Conservation (phyloP, 2,888 invertebrate species). For the Aporophyla nigra region DNA sequence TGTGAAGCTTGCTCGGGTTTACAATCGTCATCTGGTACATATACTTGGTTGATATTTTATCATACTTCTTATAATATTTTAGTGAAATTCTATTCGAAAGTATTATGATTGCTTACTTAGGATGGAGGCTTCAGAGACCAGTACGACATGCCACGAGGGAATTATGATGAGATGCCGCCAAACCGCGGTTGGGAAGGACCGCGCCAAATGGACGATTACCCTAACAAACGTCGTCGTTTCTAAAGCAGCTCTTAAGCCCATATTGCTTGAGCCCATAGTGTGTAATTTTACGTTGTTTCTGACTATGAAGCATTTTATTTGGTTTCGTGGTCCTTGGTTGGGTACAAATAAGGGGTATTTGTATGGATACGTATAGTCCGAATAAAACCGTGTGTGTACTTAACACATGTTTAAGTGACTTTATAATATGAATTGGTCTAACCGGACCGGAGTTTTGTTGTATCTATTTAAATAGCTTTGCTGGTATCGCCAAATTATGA, state of each 20-base stretch:
- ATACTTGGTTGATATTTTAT: slow-evolving; percentile 32
- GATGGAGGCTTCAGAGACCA: slow-evolving; percentile 90
- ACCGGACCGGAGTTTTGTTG: neutral
- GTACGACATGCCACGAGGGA: slow-evolving; percentile 88
- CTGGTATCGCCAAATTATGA: slow-evolving; percentile 7
- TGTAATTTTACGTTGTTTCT: slow-evolving; percentile 54
- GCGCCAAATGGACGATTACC: slow-evolving; percentile 92
- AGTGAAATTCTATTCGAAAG: slow-evolving; percentile 84
- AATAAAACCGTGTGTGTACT: slow-evolving; percentile 16
- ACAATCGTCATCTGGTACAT: slow-evolving; percentile 33
- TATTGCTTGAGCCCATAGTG: slow-evolving; percentile 38
- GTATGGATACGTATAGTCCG: neutral
- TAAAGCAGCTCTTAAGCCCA: slow-evolving; percentile 76
- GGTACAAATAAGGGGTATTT: slow-evolving; percentile 62
- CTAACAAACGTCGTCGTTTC: slow-evolving; percentile 92
- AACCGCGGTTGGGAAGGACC: slow-evolving; percentile 91
- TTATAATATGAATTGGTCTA: neutral
- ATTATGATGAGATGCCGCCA: slow-evolving; percentile 88
- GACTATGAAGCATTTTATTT: slow-evolving; percentile 50
- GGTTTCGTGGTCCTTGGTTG: slow-evolving; percentile 66
- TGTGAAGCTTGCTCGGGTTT: slow-evolving; percentile 30
- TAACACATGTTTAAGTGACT: neutral
- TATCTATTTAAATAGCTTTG: neutral
- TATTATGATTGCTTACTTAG: slow-evolving; percentile 89
- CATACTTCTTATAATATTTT: slow-evolving; percentile 42